Conservation (phyloP, 35 echinoderm and acorn worm species). For the Patiria miniata region DNA sequence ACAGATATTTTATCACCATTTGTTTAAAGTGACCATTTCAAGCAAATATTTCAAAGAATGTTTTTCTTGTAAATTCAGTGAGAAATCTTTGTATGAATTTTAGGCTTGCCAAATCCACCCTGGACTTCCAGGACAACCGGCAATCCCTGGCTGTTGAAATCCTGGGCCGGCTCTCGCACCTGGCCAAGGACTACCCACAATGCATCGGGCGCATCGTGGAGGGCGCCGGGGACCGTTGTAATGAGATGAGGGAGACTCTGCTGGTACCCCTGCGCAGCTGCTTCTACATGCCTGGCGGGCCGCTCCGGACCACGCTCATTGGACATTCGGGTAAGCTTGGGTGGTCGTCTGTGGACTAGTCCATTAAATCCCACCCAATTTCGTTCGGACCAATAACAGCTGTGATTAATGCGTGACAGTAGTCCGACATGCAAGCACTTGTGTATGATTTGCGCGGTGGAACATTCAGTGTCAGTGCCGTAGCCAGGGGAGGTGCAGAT, state of each 20-base stretch:
- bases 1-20: too few relatives aligned
- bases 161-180: slow-evolving; percentile 65
- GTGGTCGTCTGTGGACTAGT: neutral
- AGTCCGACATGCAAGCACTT: too few relatives aligned
- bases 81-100: neutral
- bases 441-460: too few relatives aligned
- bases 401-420: too few relatives aligned
- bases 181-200: slow-evolving; percentile 39
- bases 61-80: too few relatives aligned
- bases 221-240: slow-evolving; percentile 61
- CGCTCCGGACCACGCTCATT: slow-evolving; percentile 80
- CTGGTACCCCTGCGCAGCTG: slow-evolving; percentile 75
- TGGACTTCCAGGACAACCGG: slow-evolving; percentile 72
- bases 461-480: too few relatives aligned
- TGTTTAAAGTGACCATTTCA: too few relatives aligned
- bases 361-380: neutral
- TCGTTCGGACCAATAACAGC: too few relatives aligned
- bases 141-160: slow-evolving; percentile 69
- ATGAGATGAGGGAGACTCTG: neutral
- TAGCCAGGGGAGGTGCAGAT: too few relatives aligned
- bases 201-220: slow-evolving; percentile 61
- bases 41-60: too few relatives aligned
- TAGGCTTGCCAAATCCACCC: slow-evolving; percentile 84
- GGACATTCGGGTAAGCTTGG: slow-evolving; percentile 76
- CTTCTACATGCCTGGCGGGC: slow-evolving; percentile 84